These are phyloP conservation scores for Labia minor DNA, from an alignment of 2,888 invertebrate species.

Conservation along the genomic window DNA sequence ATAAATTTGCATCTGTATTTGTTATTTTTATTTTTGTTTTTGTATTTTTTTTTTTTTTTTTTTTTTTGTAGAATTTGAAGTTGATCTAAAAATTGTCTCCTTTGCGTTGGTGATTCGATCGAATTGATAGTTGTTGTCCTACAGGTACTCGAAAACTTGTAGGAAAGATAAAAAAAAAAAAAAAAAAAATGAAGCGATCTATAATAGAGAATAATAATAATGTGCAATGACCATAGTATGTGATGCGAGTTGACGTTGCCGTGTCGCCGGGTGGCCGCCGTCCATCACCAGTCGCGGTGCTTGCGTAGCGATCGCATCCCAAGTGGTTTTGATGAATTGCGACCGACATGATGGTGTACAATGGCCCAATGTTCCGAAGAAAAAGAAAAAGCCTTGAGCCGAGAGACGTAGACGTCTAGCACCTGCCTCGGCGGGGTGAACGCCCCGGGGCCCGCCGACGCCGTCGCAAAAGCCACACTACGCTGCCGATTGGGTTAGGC, in stretches of 20 bases:
- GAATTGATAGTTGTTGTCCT: background rate
- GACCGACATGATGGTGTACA: slow-evolving; percentile 13
- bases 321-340: slow-evolving; percentile 8
- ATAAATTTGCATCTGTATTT: no score
- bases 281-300: background rate
- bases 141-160: background rate
- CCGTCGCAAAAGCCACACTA: slow-evolving; percentile 13
- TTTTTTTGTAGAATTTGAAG: no score
- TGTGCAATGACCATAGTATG: slow-evolving; percentile 7
- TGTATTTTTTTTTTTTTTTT: no score
- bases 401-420: slow-evolving; percentile 5
- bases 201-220: slow-evolving; percentile 5
- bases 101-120: no score
- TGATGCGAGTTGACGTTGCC: background rate
- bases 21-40: no score
- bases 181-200: background rate
- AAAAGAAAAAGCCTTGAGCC: slow-evolving; percentile 8
- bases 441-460: slow-evolving; percentile 13
- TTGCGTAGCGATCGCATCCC: background rate
- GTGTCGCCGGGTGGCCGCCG: background rate
- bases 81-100: no score
- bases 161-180: background rate
- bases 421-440: background rate
- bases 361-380: slow-evolving; percentile 13
- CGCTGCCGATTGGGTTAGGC: background rate